Conservation (phyloP, 2,888 invertebrate species). For the Siphonodentalium dalli region DNA sequence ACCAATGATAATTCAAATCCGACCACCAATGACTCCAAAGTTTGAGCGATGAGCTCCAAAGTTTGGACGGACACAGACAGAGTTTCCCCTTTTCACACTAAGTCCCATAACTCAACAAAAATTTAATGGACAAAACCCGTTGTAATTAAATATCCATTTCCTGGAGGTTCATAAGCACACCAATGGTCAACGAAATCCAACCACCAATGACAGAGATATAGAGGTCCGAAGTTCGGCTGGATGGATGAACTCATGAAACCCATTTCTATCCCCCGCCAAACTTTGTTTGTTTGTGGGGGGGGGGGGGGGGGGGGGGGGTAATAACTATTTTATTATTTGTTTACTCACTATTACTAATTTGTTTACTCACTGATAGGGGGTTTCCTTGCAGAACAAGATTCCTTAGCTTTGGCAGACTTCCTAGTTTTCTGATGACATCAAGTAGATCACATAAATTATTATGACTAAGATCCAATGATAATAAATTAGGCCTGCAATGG, state of each 20-base stretch:
- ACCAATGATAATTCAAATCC: too few species aligned
- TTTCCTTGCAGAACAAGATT: conserved; percentile 62
- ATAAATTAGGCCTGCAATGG: conserved; percentile 53
- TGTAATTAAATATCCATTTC: neutral
- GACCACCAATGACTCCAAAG: too few species aligned
- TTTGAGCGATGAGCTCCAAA: too few species aligned
- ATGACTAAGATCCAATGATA: conserved; percentile 61
- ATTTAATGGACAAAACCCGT: too few species aligned
- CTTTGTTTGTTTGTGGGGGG: too few species aligned
- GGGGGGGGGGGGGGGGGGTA: too few species aligned
- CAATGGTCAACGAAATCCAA: neutral
- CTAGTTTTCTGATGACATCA: conserved; percentile 53
- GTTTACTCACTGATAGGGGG: conserved; percentile 56
- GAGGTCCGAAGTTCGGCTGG: neutral
- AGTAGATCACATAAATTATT: conserved; percentile 60
- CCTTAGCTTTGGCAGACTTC: conserved; percentile 55
- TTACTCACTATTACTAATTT: neutral
- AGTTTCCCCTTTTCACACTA: too few species aligned
- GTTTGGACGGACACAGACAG: too few species aligned
- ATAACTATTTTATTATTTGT: too few species aligned
- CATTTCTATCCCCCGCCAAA: too few species aligned
- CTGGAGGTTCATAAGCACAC: neutral
- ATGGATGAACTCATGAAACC: neutral
- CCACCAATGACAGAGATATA: too few species aligned
- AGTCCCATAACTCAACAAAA: too few species aligned